A percentile compares a stretch with the other conserved stretches of the same genome.
These are phyloP conservation scores for Radopholus similis DNA, from an alignment of 1,140 invertebrate genomes.

Conservation along the genomic window DNA sequence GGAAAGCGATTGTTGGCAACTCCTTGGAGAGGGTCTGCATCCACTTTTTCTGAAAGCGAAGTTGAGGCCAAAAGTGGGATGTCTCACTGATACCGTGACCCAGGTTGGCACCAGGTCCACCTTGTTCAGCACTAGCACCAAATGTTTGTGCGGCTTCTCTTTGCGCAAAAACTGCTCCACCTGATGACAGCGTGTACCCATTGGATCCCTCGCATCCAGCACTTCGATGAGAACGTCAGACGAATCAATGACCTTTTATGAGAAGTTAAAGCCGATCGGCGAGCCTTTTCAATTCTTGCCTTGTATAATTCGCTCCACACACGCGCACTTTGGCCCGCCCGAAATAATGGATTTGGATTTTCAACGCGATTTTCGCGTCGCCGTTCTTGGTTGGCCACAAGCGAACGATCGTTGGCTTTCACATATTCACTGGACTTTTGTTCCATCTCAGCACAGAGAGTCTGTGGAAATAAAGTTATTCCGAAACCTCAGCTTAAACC, in stretches of 20 bases:
- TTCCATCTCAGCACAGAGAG: conserved; percentile 71
- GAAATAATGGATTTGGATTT: conserved; percentile 63
- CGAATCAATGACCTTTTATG: conserved; percentile 80
- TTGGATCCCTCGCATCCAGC: conserved; percentile 57
- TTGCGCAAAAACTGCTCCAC: conserved; percentile 83
- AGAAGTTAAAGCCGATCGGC: conserved; percentile 6
- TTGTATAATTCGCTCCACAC: conserved; percentile 99
- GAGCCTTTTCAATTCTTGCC: conserved; percentile 58
- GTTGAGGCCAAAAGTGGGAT: neutral
- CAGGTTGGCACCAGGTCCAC: conserved; percentile 87
- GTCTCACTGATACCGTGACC: conserved; percentile 72
- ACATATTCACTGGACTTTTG: conserved; percentile 71
- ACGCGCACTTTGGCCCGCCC: conserved; percentile 82
- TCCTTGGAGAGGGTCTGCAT: conserved; percentile 84
- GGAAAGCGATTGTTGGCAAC: conserved; percentile 95
- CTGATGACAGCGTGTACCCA: conserved; percentile 69
- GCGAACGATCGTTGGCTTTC: conserved; percentile 74
- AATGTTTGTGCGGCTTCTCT: conserved; percentile 87
- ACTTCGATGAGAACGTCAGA: conserved; percentile 91
- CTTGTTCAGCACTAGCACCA: conserved; percentile 91
- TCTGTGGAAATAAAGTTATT: conserved; percentile 55
- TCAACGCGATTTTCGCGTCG: conserved; percentile 52
- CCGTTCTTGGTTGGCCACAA: conserved; percentile 64
- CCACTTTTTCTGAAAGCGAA: conserved; percentile 70
- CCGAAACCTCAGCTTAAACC: conserved; percentile 15